Evolutionary conservation across 2,888 invertebrate species (phyloP).

Genomic region (Ectemnius lituratus): DNA sequence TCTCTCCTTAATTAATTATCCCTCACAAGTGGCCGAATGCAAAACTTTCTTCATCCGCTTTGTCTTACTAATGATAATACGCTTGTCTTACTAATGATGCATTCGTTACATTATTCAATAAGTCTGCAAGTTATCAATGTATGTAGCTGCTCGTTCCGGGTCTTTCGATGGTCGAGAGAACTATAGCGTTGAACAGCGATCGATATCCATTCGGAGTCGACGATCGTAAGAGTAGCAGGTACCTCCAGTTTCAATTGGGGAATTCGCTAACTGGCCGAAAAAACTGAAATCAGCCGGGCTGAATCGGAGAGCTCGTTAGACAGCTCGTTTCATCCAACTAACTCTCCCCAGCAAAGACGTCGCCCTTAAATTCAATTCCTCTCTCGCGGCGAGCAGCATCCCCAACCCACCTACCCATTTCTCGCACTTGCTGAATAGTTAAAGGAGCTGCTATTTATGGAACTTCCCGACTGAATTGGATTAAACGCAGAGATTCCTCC

Average conservation of each 20-base stretch:
- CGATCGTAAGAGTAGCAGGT: background rate
- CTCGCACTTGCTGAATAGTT: constrained; percentile 3
- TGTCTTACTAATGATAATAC: background rate
- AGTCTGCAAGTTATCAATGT: constrained; percentile 6
- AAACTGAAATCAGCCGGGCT: background rate
- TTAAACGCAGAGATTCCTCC: background rate
- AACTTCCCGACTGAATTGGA: background rate
- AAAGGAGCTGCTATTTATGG: constrained; percentile 6
- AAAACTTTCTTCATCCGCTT: background rate
- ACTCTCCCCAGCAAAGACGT: background rate
- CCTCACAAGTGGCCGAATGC: background rate
- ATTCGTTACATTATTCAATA: constrained; percentile 5
- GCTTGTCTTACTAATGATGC: background rate
- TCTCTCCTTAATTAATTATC: background rate
- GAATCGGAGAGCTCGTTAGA: background rate
- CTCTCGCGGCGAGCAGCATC: background rate
- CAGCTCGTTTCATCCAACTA: background rate
- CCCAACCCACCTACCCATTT: background rate
- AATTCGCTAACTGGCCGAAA: background rate
- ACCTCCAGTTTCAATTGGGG: background rate
- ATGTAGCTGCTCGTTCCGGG: too few species aligned
- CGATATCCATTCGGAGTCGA: background rate
- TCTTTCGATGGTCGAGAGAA: background rate
- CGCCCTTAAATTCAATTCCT: constrained; percentile 3
- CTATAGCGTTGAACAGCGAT: background rate